Base-by-base conservation (phyloP, 37 sponge, comb jelly and placozoan genomes). In the Hormiphora californensis region DNA sequence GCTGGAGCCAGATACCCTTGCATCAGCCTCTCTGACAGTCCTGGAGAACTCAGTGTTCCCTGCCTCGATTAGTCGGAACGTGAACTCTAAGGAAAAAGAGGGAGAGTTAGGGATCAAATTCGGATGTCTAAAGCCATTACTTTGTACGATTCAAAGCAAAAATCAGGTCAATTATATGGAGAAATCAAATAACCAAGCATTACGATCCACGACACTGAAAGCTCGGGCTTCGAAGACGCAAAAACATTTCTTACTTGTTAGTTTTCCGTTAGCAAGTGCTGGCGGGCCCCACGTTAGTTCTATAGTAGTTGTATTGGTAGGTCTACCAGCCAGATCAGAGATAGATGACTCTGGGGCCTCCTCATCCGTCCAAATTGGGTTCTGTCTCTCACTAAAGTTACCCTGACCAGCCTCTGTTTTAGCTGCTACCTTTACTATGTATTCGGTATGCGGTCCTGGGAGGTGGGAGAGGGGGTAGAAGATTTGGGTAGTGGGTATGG, bases 351-450 rank as follows among this genome's bases (percentile, higher is more conserved):
- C 81, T 15, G 81, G 81, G 17, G 35, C 38, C 4, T n/a, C 81
- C 81, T 73, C 81, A 23, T 43, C n/a, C 19, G 81, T 73, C 15
- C 36, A 12, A 17, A 73, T 30, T 27, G 81, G 81, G 46, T 73
- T 73, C 23, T 27, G 32, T 15, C 35, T 33, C 38, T 33, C 81
- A 23, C 46, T 43, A 46, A 43, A 73, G 44, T 73, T 73, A 9
- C 81, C 81, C n/a, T 36, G 43, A 3, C 81, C 81, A 46, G 81
- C 81, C 0, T 43, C 40, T n/a, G 81, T 73, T 1, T 33, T 43
- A 28, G 81, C 81, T 8, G 81, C 40, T 28, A 73, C 81, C 38
- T 73, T 73, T 28, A 73, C 81, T 43, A 43, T 43, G 44, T 73
- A 73, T 19, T 73, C 39, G 8, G 81, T 73, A 22, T 36, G 43